Base-by-base conservation (phyloP, 2,888 invertebrate genomes). In the Lucinisca nassula region DNA sequence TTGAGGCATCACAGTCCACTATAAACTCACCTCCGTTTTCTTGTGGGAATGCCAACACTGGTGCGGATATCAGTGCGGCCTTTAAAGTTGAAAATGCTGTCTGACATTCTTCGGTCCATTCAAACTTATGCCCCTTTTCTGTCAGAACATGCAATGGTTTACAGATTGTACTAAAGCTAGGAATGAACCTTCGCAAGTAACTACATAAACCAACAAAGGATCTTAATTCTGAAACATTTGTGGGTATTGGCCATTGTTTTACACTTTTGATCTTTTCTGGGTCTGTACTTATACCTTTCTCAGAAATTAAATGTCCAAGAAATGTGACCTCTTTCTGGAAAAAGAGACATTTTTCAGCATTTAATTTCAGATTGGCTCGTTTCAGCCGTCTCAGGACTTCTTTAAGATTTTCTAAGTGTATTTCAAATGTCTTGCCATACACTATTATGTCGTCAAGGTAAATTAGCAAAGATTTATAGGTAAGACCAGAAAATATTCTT, bases 371-470 rank as follows among this genome's bases (percentile, higher is more conserved):
- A 40, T 70, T 67, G 38, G 81, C 73, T 17, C 37, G 17, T 24
- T 38, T 72, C 49, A 92, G 58, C 14, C 86, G 72, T 17, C 61
- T 27, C n/a, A 89, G 76, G 0, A 87, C 88, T 38, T 73, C 74
- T 35, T 72, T 45, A 21, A 91, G 58, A 49, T 86, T 82, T 24
- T 40, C 14, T 0, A 90, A 55, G 12, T 79, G 82, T n/a, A 84
- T 70, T 24, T 82, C 74, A 74, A 87, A 88, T 78, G 77, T 67
- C 40, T 77, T 84, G n/a, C 79, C 72, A 55, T 51, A 76, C 32
- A 49, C 45, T 12, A 86, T 82, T 0, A 89, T 84, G 45, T 90
- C 87, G 73, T 89, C 88, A 14, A 90, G 73, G 61, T 89, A 90
- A 21, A 87, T 67, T 12, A 85, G 12, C 37, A 82, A 73, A n/a